phyloP scores from a whole-genome alignment of 2,888 invertebrate genomes.

The Lampropteryx suffumata region DNA sequence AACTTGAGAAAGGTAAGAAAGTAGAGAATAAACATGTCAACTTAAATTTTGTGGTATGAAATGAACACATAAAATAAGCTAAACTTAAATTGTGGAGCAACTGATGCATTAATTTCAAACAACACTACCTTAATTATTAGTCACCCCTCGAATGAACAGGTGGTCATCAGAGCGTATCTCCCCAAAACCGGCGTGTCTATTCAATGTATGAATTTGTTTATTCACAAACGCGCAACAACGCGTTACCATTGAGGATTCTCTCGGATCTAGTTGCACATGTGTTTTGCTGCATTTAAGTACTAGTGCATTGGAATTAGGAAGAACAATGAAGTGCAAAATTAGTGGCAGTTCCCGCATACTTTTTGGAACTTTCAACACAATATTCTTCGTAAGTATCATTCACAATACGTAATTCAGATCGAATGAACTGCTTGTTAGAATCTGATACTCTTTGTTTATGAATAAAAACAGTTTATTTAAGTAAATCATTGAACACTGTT shows the following conservation, averaged over 20 bases:
- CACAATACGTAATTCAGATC: neutral
- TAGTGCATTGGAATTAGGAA: no score
- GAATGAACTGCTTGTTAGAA: no score
- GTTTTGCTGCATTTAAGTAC: neutral
- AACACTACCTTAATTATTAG: constrained; percentile 81
- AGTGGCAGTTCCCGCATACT: constrained; percentile 84
- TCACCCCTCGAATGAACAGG: constrained; percentile 68
- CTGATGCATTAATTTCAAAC: constrained; percentile 73
- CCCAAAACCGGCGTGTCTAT: constrained; percentile 79
- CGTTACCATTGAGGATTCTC: constrained; percentile 30
- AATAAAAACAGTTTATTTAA: neutral
- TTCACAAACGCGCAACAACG: constrained; percentile 60
- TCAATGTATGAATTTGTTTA: constrained; percentile 65
- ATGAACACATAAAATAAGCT: constrained; percentile 6
- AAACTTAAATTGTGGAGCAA: constrained; percentile 37
- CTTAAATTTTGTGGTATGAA: no score
- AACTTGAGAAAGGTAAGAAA: no score
- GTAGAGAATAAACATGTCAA: no score
- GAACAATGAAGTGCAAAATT: constrained; percentile 60
- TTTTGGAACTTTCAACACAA: constrained; percentile 86
- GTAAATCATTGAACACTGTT: no score
- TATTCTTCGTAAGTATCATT: constrained; percentile 83
- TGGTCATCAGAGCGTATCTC: constrained; percentile 81
- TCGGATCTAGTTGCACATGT: neutral
- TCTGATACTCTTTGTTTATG: no score